Evolutionary conservation across 92 coral and sea anemone genomes (phyloP).

Genomic region (Actinostola sp.): DNA sequence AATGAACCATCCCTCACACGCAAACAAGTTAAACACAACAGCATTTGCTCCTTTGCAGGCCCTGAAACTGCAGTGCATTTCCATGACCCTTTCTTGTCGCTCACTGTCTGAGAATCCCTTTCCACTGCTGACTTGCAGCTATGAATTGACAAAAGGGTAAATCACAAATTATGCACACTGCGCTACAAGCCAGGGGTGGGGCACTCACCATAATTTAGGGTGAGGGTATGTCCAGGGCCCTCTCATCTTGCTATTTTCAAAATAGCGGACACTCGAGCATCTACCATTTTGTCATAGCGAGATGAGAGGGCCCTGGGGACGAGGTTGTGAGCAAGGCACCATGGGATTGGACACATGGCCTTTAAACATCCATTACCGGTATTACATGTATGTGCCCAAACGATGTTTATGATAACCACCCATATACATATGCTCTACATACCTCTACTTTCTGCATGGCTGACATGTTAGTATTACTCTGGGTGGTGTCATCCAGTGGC

Average conservation of each 20-base stretch:
- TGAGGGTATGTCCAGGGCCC: too few relatives aligned
- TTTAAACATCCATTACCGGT: too few relatives aligned
- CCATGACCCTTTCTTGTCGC: slow-evolving; percentile 76
- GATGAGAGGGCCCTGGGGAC: too few relatives aligned
- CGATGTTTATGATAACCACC: too few relatives aligned
- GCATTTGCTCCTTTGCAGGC: slow-evolving; percentile 90
- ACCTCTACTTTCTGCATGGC: slow-evolving; percentile 56
- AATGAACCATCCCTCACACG: slow-evolving; percentile 94
- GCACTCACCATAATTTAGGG: too few relatives aligned
- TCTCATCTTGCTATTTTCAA: too few relatives aligned
- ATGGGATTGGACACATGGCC: too few relatives aligned
- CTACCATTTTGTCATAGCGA: too few relatives aligned
- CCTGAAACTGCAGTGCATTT: slow-evolving; percentile 79
- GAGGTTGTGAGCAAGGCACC: too few relatives aligned
- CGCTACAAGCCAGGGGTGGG: too few relatives aligned
- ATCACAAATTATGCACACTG: neutral
- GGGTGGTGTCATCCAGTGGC: slow-evolving; percentile 62
- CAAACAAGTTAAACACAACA: slow-evolving; percentile 84
- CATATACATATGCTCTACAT: neutral
- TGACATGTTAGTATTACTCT: neutral
- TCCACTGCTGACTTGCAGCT: slow-evolving; percentile 86
- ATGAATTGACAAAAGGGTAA: neutral
- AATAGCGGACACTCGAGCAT: too few relatives aligned
- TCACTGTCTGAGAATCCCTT: slow-evolving; percentile 75
- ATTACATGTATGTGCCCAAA: too few relatives aligned